phyloP scores from a whole-genome alignment of 2,888 invertebrate genomes.

The Hyles lineata region DNA sequence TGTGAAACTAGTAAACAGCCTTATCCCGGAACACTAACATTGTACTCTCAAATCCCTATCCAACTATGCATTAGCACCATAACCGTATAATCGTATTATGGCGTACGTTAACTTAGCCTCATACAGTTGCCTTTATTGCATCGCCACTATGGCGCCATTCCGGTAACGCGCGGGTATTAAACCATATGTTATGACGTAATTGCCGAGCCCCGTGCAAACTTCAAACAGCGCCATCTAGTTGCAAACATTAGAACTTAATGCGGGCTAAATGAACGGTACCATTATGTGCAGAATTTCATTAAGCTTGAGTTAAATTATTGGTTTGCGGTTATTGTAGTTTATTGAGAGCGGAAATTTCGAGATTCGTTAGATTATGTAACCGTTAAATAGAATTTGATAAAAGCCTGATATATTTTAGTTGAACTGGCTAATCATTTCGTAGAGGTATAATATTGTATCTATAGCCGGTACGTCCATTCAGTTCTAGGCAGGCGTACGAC shows the following conservation, averaged over 20 bases:
- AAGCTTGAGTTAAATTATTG: background rate
- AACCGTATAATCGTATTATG: background rate
- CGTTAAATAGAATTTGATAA: too few species aligned
- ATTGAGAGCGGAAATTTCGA: background rate
- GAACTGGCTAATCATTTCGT: too few species aligned
- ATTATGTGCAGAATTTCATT: background rate
- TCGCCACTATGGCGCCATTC: slow-evolving; percentile 28
- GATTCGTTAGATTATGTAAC: background rate
- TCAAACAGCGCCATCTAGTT: slow-evolving; percentile 40
- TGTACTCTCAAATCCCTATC: too few species aligned
- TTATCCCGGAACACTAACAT: too few species aligned
- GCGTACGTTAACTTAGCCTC: slow-evolving; percentile 4
- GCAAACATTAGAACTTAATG: slow-evolving; percentile 33
- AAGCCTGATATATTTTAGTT: too few species aligned
- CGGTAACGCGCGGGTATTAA: slow-evolving; percentile 38
- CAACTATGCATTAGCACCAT: too few species aligned
- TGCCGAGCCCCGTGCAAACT: slow-evolving; percentile 35
- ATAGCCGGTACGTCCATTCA: too few species aligned
- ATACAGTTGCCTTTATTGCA: background rate
- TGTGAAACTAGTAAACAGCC: too few species aligned
- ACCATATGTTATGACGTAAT: slow-evolving; percentile 44
- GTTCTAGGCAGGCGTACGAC: too few species aligned
- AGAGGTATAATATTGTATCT: too few species aligned
- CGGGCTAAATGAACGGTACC: background rate
- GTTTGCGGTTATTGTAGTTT: background rate